phyloP scores from a whole-genome alignment of 1,140 invertebrate species.

The Heliconius congener region DNA sequence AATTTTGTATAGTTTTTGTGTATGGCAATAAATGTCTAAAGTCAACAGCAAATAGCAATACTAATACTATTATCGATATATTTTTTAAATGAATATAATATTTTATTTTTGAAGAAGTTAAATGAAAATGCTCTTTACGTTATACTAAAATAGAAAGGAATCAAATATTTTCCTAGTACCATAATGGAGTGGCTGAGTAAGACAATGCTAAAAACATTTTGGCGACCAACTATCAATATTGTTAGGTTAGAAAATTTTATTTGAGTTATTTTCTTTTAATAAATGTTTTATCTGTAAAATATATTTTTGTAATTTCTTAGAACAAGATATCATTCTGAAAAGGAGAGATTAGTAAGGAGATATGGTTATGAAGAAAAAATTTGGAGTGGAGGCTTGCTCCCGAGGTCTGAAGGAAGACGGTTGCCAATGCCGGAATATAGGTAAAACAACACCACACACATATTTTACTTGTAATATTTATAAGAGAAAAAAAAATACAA shows the following conservation, averaged over 20 bases:
- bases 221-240: conserved; percentile 62
- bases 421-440: conserved; percentile 87
- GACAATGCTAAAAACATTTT: conserved; percentile 59
- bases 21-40: too few species aligned
- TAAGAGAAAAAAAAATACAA: not conserved
- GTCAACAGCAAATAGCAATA: too few species aligned
- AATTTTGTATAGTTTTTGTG: too few species aligned
- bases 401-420: conserved; percentile 80
- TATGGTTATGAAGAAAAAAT: conserved; percentile 88
- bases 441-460: conserved; percentile 45
- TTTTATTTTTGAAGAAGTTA: not conserved
- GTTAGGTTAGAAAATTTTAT: conserved; percentile 57
- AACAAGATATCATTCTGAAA: conserved; percentile 86
- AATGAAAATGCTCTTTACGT: not conserved
- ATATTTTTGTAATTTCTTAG: conserved; percentile 50
- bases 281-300: not conserved
- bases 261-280: not conserved
- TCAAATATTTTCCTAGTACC: not conserved
- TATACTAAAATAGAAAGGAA: not conserved
- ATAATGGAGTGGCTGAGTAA: conserved; percentile 62
- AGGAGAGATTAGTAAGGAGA: conserved; percentile 83
- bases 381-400: conserved; percentile 85
- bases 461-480: not conserved
- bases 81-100: not conserved
- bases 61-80: too few species aligned